Conservation (phyloP, 2,797 vertebrate genomes). For the Eutrigla gurnardus region DNA sequence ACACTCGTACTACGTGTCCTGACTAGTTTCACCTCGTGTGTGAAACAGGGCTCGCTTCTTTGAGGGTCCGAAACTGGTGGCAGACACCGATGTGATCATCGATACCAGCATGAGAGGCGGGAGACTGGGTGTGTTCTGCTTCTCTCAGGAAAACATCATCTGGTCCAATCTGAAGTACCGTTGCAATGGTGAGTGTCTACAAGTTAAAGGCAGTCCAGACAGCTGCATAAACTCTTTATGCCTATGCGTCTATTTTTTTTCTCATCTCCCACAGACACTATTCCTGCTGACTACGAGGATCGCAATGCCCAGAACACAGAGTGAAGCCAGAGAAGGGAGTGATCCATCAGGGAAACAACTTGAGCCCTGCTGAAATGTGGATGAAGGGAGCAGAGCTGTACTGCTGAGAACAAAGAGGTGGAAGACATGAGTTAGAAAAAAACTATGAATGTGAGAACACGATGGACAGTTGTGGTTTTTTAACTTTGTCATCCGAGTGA, state of each 20-base stretch:
- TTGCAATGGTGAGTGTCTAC: conserved; percentile 91
- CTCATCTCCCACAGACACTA: conserved; percentile 88
- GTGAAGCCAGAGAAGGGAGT: conserved; percentile 25
- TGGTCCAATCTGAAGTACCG: conserved; percentile 99
- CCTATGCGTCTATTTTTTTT: conserved; percentile 1
- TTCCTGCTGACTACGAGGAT: conserved; percentile 92
- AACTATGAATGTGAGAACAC: neutral
- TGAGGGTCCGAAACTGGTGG: conserved; percentile 93
- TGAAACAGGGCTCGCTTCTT: conserved; percentile 91
- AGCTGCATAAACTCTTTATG: neutral
- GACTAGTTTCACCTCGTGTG: conserved; percentile 15
- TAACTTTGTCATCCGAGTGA: neutral
- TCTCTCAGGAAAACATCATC: conserved; percentile 99
- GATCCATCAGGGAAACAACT: conserved; percentile 7
- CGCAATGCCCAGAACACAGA: conserved; percentile 82
- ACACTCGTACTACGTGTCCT: neutral
- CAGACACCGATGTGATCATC: conserved; percentile 93
- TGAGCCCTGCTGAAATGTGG: conserved; percentile 3
- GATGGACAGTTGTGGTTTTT: neutral
- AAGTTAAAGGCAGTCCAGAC: neutral
- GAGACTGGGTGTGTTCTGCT: conserved; percentile 98
- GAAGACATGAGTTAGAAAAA: neutral
- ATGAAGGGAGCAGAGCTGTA: conserved; percentile 9
- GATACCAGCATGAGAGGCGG: conserved; percentile 99
- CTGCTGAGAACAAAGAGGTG: neutral